Evolutionary conservation across 2,888 invertebrate genomes (phyloP).

Genomic region (Scelioninae gen. 1): DNA sequence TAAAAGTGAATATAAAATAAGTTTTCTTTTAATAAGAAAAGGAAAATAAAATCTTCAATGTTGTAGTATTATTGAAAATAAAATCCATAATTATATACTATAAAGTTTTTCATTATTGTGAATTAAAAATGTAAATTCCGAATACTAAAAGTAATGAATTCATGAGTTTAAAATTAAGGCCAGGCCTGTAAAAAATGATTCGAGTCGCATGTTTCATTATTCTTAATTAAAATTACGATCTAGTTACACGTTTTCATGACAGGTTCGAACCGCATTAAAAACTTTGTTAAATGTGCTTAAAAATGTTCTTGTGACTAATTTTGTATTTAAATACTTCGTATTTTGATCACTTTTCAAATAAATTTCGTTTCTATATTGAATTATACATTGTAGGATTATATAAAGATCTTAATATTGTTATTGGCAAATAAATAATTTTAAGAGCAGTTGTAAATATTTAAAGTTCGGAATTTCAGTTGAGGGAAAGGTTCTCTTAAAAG

Average conservation of each 20-base stretch:
- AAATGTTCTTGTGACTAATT: background rate
- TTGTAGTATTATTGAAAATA: too few species aligned
- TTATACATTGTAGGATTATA: background rate
- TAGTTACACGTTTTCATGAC: background rate
- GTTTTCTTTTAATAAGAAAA: background rate
- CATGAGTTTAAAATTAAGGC: conserved; percentile 2
- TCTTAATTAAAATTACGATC: conserved; percentile 11
- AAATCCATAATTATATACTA: too few species aligned
- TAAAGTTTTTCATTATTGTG: too few species aligned
- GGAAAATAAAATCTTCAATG: too few species aligned
- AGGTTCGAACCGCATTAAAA: background rate
- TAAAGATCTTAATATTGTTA: background rate
- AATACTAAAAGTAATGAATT: too few species aligned
- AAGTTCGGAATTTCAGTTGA: conserved; percentile 7
- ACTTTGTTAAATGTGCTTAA: background rate
- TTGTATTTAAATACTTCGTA: too few species aligned
- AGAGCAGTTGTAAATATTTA: conserved; percentile 6
- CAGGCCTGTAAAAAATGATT: conserved; percentile 12
- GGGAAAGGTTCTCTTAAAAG: conserved; percentile 19
- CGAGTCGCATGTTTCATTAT: background rate
- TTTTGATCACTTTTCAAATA: too few species aligned
- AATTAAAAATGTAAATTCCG: too few species aligned
- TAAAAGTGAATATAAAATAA: background rate
- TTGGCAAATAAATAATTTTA: conserved; percentile 4
- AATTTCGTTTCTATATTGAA: background rate